Conservation (phyloP, 2,888 invertebrate genomes). For the Cepaea hortensis region DNA sequence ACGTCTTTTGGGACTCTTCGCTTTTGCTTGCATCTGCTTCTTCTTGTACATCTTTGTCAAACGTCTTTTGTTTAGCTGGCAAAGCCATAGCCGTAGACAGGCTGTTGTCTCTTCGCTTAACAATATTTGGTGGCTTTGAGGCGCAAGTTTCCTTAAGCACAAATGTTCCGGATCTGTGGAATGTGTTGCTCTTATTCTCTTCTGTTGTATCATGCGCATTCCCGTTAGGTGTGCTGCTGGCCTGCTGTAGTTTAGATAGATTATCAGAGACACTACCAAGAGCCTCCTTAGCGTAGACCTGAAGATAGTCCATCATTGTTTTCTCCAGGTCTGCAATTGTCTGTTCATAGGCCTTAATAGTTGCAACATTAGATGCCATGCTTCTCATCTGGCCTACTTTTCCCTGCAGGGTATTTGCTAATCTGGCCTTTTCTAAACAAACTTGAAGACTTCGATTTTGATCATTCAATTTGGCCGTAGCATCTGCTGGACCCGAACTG, state of each 20-base stretch:
- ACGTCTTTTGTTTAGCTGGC: no score
- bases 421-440: slow-evolving; percentile 41
- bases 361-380: neutral
- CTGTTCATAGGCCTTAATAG: slow-evolving; percentile 19
- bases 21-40: neutral
- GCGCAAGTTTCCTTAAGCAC: slow-evolving; percentile 12
- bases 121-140: neutral
- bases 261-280: neutral
- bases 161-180: slow-evolving; percentile 34
- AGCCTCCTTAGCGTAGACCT: neutral
- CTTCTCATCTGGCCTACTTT: neutral
- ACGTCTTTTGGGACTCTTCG: neutral
- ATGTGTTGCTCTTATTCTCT: neutral
- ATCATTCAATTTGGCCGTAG: neutral
- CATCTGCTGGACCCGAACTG: neutral
- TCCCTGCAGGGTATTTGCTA: slow-evolving; percentile 14
- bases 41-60: neutral
- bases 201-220: neutral
- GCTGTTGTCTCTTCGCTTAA: neutral
- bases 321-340: slow-evolving; percentile 26
- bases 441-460: slow-evolving; percentile 11
- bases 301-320: slow-evolving; percentile 11
- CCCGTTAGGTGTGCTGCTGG: neutral
- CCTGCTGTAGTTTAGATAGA: neutral
- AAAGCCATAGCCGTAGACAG: neutral